Evolutionary conservation across 2,797 vertebrate species (phyloP).

Genomic region (Acrossocheilus wenchowensis): DNA sequence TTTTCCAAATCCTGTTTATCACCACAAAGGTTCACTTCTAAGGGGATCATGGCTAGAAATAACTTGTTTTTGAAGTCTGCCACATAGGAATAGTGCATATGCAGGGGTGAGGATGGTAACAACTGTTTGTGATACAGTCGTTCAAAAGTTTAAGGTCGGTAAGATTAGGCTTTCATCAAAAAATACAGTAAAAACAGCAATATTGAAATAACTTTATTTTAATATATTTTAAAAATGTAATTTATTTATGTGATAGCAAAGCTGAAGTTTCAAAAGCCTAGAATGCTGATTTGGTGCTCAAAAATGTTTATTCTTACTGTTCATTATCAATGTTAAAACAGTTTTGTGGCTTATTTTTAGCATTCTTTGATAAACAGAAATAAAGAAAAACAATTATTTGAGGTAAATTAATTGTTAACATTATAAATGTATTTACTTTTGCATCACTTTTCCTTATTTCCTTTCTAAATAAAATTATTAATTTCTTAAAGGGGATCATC

Average conservation of each 20-base stretch:
- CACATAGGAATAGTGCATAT: background rate
- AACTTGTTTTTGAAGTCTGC: constrained; percentile 35
- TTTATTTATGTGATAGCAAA: background rate
- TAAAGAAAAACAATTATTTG: too few species aligned
- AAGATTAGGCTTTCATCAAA: background rate
- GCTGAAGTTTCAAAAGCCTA: background rate
- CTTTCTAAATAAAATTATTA: too few species aligned
- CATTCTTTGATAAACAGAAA: too few species aligned
- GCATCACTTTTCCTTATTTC: too few species aligned
- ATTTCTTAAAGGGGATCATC: too few species aligned
- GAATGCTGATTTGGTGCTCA: background rate
- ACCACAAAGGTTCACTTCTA: constrained; percentile 30
- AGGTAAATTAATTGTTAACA: too few species aligned
- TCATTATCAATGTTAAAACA: background rate
- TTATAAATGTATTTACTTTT: too few species aligned
- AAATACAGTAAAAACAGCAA: background rate
- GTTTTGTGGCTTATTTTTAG: too few species aligned
- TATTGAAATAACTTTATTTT: background rate
- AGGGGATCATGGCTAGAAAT: background rate
- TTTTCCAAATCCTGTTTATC: constrained; percentile 33
- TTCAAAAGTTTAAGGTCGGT: background rate
- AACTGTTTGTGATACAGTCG: background rate
- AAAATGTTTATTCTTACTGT: background rate
- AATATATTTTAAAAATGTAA: background rate
- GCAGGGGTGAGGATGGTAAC: background rate